Evolutionary conservation across 1,140 invertebrate species (phyloP).

Genomic region (Caenorhabditis inopinata): DNA sequence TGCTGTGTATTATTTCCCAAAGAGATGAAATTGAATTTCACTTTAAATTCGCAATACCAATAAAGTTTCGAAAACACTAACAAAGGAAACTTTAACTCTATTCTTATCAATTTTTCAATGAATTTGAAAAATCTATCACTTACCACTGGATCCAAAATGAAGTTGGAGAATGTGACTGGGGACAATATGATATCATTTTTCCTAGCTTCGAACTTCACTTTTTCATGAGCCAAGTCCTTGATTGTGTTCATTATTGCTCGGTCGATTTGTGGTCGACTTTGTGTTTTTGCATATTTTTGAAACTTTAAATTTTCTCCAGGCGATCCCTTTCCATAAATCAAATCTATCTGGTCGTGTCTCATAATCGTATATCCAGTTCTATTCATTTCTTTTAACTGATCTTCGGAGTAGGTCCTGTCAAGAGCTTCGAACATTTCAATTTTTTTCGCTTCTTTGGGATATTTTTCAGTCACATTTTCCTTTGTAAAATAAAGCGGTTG

Average conservation of each 20-base stretch:
- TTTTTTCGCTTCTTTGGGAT: conserved; percentile 45
- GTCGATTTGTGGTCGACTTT: background rate
- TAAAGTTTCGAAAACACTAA: too few species aligned
- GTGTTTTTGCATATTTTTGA: background rate
- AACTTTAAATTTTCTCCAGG: background rate
- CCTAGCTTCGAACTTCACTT: conserved; percentile 15
- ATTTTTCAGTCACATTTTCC: conserved; percentile 43
- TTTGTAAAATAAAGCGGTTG: conserved; percentile 60
- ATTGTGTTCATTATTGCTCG: conserved; percentile 1
- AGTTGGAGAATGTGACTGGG: background rate
- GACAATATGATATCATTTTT: background rate
- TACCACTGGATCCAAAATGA: conserved; percentile 14
- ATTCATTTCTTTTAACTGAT: conserved; percentile 29
- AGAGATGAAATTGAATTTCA: too few species aligned
- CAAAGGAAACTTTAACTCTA: too few species aligned
- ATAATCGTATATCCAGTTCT: conserved; percentile 37
- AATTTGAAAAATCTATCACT: too few species aligned
- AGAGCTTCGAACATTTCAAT: conserved; percentile 30
- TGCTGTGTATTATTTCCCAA: too few species aligned
- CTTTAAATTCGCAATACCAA: too few species aligned
- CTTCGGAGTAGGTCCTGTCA: conserved; percentile 26
- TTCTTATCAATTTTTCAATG: background rate
- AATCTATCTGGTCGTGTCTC: conserved; percentile 39
- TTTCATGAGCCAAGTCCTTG: conserved; percentile 24
- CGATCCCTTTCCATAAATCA: conserved; percentile 37